Conservation (phyloP, 2,888 invertebrate genomes). For the Euspilapteryx auroguttella region DNA sequence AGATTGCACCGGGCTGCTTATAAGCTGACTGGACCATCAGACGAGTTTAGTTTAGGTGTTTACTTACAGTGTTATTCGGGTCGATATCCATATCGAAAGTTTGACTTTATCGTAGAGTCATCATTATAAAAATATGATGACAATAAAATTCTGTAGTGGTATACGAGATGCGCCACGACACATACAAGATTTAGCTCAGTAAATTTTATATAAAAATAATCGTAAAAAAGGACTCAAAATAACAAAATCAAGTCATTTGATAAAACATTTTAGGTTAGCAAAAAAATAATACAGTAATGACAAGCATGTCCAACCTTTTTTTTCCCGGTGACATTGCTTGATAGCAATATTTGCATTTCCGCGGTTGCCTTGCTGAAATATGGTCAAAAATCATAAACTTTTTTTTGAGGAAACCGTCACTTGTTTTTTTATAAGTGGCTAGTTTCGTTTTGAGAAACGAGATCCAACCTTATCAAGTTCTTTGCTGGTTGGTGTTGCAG, state of each 20-base stretch:
- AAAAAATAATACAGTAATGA: slow-evolving; percentile 55
- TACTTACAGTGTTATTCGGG: slow-evolving; percentile 57
- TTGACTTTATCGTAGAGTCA: slow-evolving; percentile 42
- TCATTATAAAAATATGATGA: slow-evolving; percentile 40
- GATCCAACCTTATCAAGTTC: too few species aligned
- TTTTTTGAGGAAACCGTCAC: too few species aligned
- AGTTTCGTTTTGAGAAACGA: too few species aligned
- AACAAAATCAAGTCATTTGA: slow-evolving; percentile 57
- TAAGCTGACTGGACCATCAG: too few species aligned
- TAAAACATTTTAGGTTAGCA: slow-evolving; percentile 62
- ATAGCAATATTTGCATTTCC: slow-evolving; percentile 54
- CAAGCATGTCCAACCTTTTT: slow-evolving; percentile 59
- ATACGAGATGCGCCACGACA: slow-evolving; percentile 33
- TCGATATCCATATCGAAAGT: slow-evolving; percentile 49
- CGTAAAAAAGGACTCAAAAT: slow-evolving; percentile 50
- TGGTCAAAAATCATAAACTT: too few species aligned
- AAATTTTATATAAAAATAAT: slow-evolving; percentile 51
- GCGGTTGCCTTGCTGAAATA: slow-evolving; percentile 39
- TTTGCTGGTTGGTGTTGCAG: too few species aligned
- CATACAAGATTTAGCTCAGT: slow-evolving; percentile 51
- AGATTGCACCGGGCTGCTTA: too few species aligned
- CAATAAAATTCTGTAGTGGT: slow-evolving; percentile 32
- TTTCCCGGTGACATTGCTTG: slow-evolving; percentile 55
- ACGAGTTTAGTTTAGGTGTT: too few species aligned
- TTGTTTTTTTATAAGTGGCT: too few species aligned